Conservation (phyloP, 2,797 vertebrate species). For the Notoglanidium macrostoma region DNA sequence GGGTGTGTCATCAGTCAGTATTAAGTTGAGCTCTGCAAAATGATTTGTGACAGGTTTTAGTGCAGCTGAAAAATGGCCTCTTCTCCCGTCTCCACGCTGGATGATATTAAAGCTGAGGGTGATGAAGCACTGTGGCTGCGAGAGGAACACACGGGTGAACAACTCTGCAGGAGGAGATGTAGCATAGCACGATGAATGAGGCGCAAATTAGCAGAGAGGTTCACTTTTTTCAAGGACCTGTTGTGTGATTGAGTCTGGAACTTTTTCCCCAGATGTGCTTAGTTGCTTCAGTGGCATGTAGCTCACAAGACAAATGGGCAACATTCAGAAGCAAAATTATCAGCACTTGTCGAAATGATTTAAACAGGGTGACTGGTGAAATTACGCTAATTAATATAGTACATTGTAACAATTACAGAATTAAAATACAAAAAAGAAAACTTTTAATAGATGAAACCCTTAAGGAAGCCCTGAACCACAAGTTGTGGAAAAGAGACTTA, state of each 20-base stretch:
- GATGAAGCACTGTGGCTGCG: slow-evolving; percentile 59
- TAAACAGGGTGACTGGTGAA: background rate
- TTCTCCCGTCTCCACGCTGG: slow-evolving; percentile 34
- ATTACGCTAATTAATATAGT: background rate
- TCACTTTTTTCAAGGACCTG: background rate
- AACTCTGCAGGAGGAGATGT: slow-evolving; percentile 59
- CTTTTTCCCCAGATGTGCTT: background rate
- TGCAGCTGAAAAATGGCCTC: slow-evolving; percentile 42
- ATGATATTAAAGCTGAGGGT: slow-evolving; percentile 57
- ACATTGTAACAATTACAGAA: background rate
- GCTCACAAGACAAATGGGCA: background rate
- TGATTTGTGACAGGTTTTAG: slow-evolving; percentile 57
- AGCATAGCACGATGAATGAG: slow-evolving; percentile 58
- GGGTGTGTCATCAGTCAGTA: background rate
- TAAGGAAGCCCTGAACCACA: background rate
- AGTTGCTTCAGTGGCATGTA: background rate
- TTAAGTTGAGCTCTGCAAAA: slow-evolving; percentile 35
- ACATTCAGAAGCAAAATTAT: background rate
- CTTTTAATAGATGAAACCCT: background rate
- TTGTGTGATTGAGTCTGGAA: background rate
- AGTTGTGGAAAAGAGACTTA: background rate
- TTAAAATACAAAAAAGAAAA: background rate
- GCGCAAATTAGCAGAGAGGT: slow-evolving; percentile 44
- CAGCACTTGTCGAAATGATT: background rate
- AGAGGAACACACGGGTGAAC: slow-evolving; percentile 59